Base-by-base conservation (phyloP, 2,797 vertebrate genomes). In the Paratrypauchen microcephalus region DNA sequence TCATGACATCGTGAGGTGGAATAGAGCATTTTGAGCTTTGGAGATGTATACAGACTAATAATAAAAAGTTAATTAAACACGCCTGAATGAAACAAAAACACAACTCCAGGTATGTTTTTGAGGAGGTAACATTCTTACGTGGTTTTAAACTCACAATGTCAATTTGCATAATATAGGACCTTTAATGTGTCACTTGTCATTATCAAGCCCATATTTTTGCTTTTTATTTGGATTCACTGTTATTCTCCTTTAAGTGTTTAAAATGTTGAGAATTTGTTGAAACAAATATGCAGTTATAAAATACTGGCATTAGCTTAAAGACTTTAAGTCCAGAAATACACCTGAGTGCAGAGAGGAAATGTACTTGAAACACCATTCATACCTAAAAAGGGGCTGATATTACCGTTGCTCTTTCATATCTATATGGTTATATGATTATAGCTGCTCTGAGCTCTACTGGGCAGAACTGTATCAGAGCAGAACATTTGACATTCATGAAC, bases 401-500 rank as follows among this genome's bases (percentile, higher is more conserved):
- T 73, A 66, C 66, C 56, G 63, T 32, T 23, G 57, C 61, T 76
- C 77, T 50, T 68, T 65, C 24, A 68, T 57, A 65, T 70, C 1
- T 78, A 58, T 52, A 18, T 39, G 65, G 50, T 21, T 76, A 62
- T 62, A 64, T 76, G 79, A 78, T 68, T 30, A 32, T 67, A 69
- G 66, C 65, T 61, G 47, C 80, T 79, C 15, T 71, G 59, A 60
- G 57, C 47, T 66, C 54, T 66, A 5, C 69, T 28, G 68, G 56
- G 52, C 64, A 15, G 39, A 28, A 23, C 32, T 60, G 36, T 41
- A 74, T 60, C 3, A 12, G 68, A 64, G 15, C 2, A 0, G 55
- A 68, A 45, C 60, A 48, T 69, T 73, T 73, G 55, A 80, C 67
- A 70, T 80, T 70, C 55, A 74, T 32, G 54, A 82, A 41, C 50